Evolutionary conservation across 2,797 vertebrate species (phyloP), one percentile per base, ranked within the genome.

Genomic region (Argya squamiceps): DNA sequence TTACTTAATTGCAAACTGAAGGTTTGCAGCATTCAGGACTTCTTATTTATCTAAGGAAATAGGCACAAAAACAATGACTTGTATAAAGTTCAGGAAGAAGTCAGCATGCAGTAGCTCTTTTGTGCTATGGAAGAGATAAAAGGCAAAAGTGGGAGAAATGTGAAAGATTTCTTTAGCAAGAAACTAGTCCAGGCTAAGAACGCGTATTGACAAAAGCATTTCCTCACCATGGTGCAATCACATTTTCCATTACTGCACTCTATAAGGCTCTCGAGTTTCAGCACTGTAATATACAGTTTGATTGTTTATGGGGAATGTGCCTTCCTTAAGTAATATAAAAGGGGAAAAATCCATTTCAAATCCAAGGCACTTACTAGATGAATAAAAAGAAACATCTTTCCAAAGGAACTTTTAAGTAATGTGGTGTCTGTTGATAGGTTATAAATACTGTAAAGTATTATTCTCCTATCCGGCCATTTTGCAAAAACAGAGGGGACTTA

Each of bases 201-300:
- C 79, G 91, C 36, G 17, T 88, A 86, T 84, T 76, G 81, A 93
- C 92, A 89, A 79, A 92, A 96, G 43, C 82, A 95, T 97, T 97
- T 97, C 95, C 78, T 78, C 81, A 78, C 92, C 53, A 5, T 84
- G 71, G 60, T 84, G 81, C 93, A 94, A 97, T 97, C 95, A 89
- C 83, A 85, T 96, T 97, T 97, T 97, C 94, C 93, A 94, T 93
- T 96, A 89, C 95, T 93, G 76, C 88, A 69, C 65, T 94, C 91
- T 94, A 80, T 58, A 78, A 91, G 88, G 95, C 62, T 90, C 88
- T 95, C n/a, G 6, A 34, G 41, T 96, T 96, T 97, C 81, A 89
- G 49, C 69, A 63, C 79, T 60, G 44, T 71, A 92, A 92, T 80
- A 79, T 47, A 88, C 17, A 34, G 44, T 80, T 59, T 78, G 73